Evolutionary conservation across 2,888 invertebrate genomes (phyloP).

Genomic region (Euzophera pinguis): DNA sequence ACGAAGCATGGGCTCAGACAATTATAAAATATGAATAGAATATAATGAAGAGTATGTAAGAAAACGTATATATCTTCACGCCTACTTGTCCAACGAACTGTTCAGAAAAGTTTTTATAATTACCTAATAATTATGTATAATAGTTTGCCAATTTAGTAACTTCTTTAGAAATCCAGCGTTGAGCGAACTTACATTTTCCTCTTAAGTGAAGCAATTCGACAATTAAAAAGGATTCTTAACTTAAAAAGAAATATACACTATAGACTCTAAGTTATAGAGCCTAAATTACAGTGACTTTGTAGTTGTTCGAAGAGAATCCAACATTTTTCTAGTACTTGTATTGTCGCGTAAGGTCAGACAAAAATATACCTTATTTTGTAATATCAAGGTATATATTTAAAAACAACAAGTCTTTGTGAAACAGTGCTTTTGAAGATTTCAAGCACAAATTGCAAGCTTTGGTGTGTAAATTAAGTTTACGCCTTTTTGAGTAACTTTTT

Average conservation of each 20-base stretch:
- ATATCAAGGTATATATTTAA: background rate
- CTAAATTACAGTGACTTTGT: conserved; percentile 17
- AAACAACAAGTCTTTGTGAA: background rate
- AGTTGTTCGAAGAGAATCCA: conserved; percentile 25
- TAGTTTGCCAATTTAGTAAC: background rate
- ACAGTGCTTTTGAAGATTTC: background rate
- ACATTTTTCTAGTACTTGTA: conserved; percentile 41
- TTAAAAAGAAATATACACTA: background rate
- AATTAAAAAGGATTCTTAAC: background rate
- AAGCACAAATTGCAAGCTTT: background rate
- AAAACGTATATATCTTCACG: too few relatives aligned
- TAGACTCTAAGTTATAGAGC: conserved; percentile 2
- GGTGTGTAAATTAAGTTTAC: background rate
- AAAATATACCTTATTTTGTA: conserved; percentile 24
- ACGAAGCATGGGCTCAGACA: too few relatives aligned
- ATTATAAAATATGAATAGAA: too few relatives aligned
- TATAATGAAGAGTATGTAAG: too few relatives aligned
- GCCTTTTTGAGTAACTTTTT: too few relatives aligned
- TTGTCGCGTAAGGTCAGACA: conserved; percentile 35
- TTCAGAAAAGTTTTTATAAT: too few relatives aligned
- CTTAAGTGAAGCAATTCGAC: background rate
- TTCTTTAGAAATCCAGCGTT: background rate
- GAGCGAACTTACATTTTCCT: background rate
- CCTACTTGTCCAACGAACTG: too few relatives aligned
- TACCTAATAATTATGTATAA: background rate